phyloP scores from a whole-genome alignment of 2,888 invertebrate genomes.

The Bursaphelenchus okinawaensis region DNA sequence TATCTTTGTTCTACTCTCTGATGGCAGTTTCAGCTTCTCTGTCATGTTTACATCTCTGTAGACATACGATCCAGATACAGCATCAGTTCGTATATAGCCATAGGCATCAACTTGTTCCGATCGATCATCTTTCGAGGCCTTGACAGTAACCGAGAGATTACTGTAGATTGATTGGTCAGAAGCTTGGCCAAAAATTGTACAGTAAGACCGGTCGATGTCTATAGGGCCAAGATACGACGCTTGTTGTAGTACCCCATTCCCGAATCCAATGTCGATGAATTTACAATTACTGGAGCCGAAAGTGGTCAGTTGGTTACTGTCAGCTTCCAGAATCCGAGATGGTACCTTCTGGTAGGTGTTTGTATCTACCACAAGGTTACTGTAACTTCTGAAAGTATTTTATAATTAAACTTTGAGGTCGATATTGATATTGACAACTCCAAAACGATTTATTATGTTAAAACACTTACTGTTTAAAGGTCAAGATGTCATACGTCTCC shows the following conservation, averaged over 20 bases:
- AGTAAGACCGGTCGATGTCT: not conserved
- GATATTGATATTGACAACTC: too few species aligned
- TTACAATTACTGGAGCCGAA: not conserved
- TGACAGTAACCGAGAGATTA: not conserved
- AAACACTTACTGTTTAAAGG: not conserved
- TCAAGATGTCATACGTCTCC: not conserved
- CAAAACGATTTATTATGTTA: too few species aligned
- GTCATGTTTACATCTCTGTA: not conserved
- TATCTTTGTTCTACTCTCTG: not conserved
- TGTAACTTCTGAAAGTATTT: not conserved
- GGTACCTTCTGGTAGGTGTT: not conserved
- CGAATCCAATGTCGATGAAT: not conserved
- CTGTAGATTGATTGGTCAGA: not conserved
- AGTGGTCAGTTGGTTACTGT: not conserved
- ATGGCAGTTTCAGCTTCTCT: not conserved
- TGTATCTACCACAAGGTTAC: not conserved
- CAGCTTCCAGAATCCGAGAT: not conserved
- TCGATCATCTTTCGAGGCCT: not conserved
- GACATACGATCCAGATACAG: not conserved
- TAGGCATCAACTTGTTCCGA: not conserved
- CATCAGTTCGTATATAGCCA: not conserved
- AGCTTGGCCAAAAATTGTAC: not conserved
- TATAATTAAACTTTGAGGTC: too few species aligned
- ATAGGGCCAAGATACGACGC: not conserved
- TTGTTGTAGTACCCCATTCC: not conserved